Evolutionary conservation across 2,888 invertebrate genomes (phyloP).

Genomic region (Diadegma fenestrale): DNA sequence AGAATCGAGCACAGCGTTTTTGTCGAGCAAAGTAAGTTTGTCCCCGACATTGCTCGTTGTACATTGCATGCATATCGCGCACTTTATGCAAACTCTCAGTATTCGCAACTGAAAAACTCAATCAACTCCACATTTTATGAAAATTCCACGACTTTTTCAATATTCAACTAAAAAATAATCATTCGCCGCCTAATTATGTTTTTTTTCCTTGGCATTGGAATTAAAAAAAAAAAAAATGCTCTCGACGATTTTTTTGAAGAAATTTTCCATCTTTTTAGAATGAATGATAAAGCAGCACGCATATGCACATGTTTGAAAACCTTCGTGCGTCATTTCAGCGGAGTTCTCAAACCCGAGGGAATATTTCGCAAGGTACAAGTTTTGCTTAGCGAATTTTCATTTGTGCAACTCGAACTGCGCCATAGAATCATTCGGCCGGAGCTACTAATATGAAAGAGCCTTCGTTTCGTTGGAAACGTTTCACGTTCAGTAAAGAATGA

Average conservation of each 20-base stretch:
- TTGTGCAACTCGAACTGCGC: not conserved
- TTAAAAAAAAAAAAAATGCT: no score
- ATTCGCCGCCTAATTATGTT: not conserved
- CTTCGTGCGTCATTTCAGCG: not conserved
- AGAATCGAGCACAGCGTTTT: slow-evolving; percentile 51
- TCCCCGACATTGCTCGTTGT: slow-evolving; percentile 59
- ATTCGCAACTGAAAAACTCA: not conserved
- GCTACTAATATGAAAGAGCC: not conserved
- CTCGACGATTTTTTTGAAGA: no score
- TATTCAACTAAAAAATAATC: no score
- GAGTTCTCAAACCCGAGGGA: slow-evolving; percentile 21
- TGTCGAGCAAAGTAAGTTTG: slow-evolving; percentile 50
- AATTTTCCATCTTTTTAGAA: no score
- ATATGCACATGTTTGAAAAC: not conserved
- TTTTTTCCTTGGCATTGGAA: not conserved
- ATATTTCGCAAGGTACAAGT: slow-evolving; percentile 33
- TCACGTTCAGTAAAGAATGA: slow-evolving; percentile 32
- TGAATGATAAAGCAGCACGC: no score
- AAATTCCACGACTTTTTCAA: not conserved
- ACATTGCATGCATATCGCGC: not conserved
- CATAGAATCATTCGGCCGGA: slow-evolving; percentile 22
- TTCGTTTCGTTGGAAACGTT: slow-evolving; percentile 28
- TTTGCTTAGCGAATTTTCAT: slow-evolving; percentile 6
- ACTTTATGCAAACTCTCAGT: slow-evolving; percentile 19
- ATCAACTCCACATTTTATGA: not conserved